Percentiles rank a stretch among this genome's conserved stretches.
phyloP scores from a whole-genome alignment of 2,797 vertebrate genomes.

The Cynopterus sphinx region DNA sequence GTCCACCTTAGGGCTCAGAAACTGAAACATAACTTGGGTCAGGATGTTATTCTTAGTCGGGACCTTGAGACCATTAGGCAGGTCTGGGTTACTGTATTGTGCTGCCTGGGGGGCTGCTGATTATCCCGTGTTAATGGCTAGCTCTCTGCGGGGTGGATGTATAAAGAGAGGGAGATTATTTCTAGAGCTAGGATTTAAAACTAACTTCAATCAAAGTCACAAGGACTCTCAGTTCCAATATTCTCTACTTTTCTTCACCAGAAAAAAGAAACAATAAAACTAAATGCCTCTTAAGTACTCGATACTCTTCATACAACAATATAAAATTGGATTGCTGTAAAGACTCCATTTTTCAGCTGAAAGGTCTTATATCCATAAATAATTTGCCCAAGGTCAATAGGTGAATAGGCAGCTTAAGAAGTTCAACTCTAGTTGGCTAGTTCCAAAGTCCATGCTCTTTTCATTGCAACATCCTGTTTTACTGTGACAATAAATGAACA shows the following conservation, averaged over 20 bases:
- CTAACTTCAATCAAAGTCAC: no score
- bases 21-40: no score
- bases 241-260: neutral
- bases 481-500: neutral
- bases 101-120: no score
- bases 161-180: no score
- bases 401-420: neutral
- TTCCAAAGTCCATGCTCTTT: neutral
- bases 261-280: neutral
- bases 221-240: no score
- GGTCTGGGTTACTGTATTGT: no score
- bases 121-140: no score
- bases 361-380: neutral
- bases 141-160: no score
- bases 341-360: neutral
- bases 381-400: neutral
- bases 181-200: no score
- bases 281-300: neutral
- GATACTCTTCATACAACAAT: neutral
- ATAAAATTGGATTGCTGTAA: neutral
- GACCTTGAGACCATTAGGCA: no score
- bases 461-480: neutral
- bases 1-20: no score
- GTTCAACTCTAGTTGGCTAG: neutral
- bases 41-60: no score